Conservation (phyloP, 1,140 invertebrate species). For the Matsumurasca onukii region DNA sequence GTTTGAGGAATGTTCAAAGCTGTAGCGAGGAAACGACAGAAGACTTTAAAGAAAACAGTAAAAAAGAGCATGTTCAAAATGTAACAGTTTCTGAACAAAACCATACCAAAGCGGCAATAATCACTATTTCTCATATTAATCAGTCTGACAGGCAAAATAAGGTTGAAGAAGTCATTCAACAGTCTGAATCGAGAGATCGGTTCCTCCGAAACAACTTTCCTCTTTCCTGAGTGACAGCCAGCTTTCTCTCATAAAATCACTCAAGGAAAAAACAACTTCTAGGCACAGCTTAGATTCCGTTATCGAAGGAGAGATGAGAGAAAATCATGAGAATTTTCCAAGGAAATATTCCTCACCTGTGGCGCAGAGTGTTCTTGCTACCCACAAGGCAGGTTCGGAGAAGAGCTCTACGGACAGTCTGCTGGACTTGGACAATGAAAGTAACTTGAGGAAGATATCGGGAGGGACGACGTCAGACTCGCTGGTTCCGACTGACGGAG, state of each 20-base stretch:
- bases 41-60: no score
- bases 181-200: background rate
- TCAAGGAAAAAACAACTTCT: constrained; percentile 21
- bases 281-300: constrained; percentile 21
- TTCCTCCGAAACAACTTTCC: background rate
- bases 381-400: constrained; percentile 11
- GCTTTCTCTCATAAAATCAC: background rate
- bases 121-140: no score
- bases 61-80: no score
- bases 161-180: background rate
- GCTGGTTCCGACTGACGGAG: constrained; percentile 33
- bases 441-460: constrained; percentile 33
- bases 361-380: background rate
- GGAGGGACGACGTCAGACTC: constrained; percentile 35
- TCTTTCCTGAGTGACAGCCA: constrained; percentile 10
- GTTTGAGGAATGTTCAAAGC: constrained; percentile 13
- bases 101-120: no score
- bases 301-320: constrained; percentile 9
- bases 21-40: background rate
- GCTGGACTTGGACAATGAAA: constrained; percentile 38
- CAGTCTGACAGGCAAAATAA: no score
- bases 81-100: no score
- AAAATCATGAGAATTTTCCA: background rate
- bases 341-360: background rate
- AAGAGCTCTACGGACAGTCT: constrained; percentile 40